Evolutionary conservation across 2,797 vertebrate genomes (phyloP).

Genomic region (Diplodus sargus): DNA sequence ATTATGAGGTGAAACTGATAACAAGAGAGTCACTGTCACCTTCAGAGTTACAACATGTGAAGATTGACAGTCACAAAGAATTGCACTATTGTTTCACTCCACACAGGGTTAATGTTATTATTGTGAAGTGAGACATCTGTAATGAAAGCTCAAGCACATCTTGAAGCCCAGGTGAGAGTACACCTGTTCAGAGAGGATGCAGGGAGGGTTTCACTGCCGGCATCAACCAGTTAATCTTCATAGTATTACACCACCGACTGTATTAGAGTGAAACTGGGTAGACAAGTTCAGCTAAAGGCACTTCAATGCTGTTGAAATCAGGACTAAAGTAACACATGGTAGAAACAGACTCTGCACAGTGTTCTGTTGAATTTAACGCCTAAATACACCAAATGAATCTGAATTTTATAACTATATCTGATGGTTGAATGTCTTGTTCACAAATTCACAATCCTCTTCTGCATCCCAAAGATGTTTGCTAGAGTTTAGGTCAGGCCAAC

Average conservation of each 20-base stretch:
- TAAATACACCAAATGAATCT: not conserved
- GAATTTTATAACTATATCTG: no score
- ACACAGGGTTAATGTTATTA: conserved; percentile 18
- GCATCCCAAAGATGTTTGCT: not conserved
- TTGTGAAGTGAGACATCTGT: conserved; percentile 1
- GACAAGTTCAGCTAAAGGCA: not conserved
- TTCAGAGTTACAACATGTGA: conserved; percentile 4
- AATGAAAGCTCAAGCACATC: not conserved
- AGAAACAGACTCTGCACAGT: accelerated
- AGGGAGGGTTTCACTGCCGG: conserved; percentile 8
- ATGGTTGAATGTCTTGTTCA: not conserved
- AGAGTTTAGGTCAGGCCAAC: not conserved
- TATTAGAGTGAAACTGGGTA: not conserved
- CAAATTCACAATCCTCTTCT: not conserved
- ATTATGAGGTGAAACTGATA: conserved; percentile 27
- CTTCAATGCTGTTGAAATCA: not conserved
- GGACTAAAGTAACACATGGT: not conserved
- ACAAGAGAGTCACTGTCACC: conserved; percentile 22
- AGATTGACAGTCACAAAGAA: conserved; percentile 13
- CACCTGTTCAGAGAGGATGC: conserved; percentile 6
- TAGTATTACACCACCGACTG: not conserved
- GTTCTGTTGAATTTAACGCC: not conserved
- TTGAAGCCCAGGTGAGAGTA: conserved; percentile 24
- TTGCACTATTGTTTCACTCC: conserved; percentile 18
- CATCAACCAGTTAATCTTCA: not conserved